Evolutionary conservation across 1,140 invertebrate genomes (phyloP).

Genomic region (Ceratina calcarata): DNA sequence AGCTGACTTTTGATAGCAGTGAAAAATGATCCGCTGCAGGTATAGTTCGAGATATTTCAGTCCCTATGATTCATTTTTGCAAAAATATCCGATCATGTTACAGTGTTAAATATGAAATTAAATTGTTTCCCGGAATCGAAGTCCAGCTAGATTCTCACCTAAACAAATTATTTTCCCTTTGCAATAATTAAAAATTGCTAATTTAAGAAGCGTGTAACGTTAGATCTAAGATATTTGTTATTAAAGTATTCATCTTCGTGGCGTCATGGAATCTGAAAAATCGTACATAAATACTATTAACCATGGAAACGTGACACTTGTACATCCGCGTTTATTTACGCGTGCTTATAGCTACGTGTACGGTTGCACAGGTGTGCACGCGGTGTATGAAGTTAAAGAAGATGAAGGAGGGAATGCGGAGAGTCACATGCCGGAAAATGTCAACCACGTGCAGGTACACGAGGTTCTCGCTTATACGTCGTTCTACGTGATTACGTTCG

Average conservation of each 20-base stretch:
- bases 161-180: too few relatives aligned
- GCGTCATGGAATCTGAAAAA: background rate
- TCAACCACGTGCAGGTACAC: slow-evolving; percentile 65
- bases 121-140: too few relatives aligned
- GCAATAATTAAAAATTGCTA: too few relatives aligned
- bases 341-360: background rate
- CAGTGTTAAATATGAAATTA: too few relatives aligned
- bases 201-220: too few relatives aligned
- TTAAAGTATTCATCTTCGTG: background rate
- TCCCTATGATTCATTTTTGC: background rate
- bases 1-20: background rate
- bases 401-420: slow-evolving; percentile 2
- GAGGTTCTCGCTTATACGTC: slow-evolving; percentile 51
- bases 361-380: slow-evolving; percentile 48
- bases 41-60: background rate
- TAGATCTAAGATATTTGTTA: background rate
- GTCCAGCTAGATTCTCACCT: too few relatives aligned
- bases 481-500: slow-evolving; percentile 45
- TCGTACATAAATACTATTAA: background rate
- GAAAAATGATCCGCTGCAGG: background rate
- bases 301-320: too few relatives aligned
- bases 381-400: slow-evolving; percentile 37
- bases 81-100: background rate
- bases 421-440: slow-evolving; percentile 65
- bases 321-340: slow-evolving; percentile 22